Conservation (phyloP, 2,113 vertebrate species). For the Talpa occidentalis region DNA sequence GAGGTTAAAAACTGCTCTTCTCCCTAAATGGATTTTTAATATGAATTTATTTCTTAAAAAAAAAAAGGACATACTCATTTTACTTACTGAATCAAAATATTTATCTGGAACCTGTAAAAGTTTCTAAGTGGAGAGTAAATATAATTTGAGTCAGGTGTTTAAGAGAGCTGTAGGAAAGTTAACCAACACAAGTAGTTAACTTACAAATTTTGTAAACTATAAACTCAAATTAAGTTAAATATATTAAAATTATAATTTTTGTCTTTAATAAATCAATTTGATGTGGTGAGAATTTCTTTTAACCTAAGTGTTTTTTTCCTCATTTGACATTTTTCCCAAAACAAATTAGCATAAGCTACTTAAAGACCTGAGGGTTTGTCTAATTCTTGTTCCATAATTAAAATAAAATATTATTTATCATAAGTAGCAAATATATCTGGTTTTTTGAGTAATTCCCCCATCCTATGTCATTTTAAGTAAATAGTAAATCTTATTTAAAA, state of each 20-base stretch:
- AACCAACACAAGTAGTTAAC: background rate
- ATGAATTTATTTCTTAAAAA: slow-evolving; percentile 2
- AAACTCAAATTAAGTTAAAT: slow-evolving; percentile 7
- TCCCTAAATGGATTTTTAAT: slow-evolving; percentile 44
- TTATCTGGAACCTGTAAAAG: slow-evolving; percentile 38
- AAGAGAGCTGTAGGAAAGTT: background rate
- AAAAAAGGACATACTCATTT: background rate
- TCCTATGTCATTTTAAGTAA: background rate
- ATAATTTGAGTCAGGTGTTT: background rate
- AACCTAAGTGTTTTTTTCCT: background rate
- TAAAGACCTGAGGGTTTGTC: background rate
- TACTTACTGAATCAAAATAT: slow-evolving; percentile 19
- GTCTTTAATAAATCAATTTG: background rate
- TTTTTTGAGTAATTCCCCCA: slow-evolving; percentile 24
- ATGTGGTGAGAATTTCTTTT: background rate
- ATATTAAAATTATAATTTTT: slow-evolving; percentile 26
- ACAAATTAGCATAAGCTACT: background rate
- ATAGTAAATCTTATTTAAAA: slow-evolving; percentile 17
- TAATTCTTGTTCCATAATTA: background rate
- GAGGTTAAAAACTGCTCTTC: slow-evolving; percentile 28
- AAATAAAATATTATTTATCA: background rate
- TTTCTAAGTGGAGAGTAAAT: slow-evolving; percentile 2
- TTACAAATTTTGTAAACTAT: background rate
- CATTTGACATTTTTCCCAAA: background rate
- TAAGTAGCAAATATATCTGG: background rate